Evolutionary conservation across 2,113 vertebrate species (phyloP), one percentile per base, ranked within the genome.

Genomic region (Okapia johnstoni): DNA sequence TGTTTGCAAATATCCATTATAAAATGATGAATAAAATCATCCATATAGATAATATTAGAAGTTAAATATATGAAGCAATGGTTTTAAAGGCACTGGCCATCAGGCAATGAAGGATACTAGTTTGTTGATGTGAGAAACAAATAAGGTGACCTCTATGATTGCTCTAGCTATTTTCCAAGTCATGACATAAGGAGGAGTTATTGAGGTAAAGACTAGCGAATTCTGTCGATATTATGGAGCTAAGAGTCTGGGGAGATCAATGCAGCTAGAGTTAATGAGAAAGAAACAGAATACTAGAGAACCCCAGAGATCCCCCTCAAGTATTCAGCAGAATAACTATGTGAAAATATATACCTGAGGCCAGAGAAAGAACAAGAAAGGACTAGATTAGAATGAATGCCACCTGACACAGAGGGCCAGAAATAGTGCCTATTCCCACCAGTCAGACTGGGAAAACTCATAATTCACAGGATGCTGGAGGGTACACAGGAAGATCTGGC

Each of bases 21-120:
- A 14, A 79, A 95, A 91, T 85, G 30, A 55, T 95, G 46, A 95
- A 91, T 55, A 54, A 91, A 85, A 95, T 90, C 55, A 85, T 86
- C 85, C 23, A 86, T 55, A 30, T 63, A 63, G 50, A 92, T 26
- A 87, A 92, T 88, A 91, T 95, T 57, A 26, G 52, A 92, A 60
- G 36, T 73, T 92, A 96, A 66, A 28, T 55, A 94, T 23, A 52
- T 48, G 36, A 94, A 81, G 81, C 28, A 80, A 43, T 48, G 30
- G 28, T 55, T 94, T 94, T 81, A 46, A 80, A 94, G 50, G 46
- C 76, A 46, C 36, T 66, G 11, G 57, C 48, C 57, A 87, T 63
- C n/a, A 80, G 73, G 85, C n/a, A 94, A 46, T 7, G 11, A 94
- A 70, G 30, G 30, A 55, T 5, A 57, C 76, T 57, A 57, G 52